Evolutionary conservation across 1,140 invertebrate genomes (phyloP).

Genomic region (Leptestheria dahalacensis): DNA sequence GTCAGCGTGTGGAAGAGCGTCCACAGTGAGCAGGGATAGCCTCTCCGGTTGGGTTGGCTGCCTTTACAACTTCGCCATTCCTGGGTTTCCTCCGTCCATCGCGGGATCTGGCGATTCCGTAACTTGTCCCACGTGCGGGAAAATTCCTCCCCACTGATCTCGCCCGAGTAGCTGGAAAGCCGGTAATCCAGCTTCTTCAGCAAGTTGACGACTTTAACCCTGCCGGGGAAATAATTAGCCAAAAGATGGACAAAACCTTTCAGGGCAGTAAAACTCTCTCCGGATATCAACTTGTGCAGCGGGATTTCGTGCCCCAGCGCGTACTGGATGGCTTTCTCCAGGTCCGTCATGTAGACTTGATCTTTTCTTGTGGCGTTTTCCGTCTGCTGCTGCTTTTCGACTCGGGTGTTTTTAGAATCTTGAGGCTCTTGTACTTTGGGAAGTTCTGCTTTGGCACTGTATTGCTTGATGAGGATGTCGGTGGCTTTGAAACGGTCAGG

Average conservation of each 20-base stretch:
- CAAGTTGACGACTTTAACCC: constrained; percentile 43
- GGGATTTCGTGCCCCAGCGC: constrained; percentile 66
- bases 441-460: background rate
- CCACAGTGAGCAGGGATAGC: constrained; percentile 95
- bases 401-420: background rate
- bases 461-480: background rate
- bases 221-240: constrained; percentile 53
- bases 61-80: constrained; percentile 72
- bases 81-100: constrained; percentile 32
- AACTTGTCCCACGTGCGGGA: constrained; percentile 34
- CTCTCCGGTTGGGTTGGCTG: constrained; percentile 49
- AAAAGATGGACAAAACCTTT: constrained; percentile 53
- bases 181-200: constrained; percentile 38
- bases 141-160: constrained; percentile 41
- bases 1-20: constrained; percentile 85
- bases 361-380: constrained; percentile 22
- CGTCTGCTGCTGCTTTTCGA: background rate
- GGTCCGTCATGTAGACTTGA: constrained; percentile 60
- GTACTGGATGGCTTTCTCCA: constrained; percentile 67
- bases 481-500: constrained; percentile 7
- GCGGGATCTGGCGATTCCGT: constrained; percentile 27
- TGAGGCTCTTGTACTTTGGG: background rate
- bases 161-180: constrained; percentile 27
- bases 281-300: constrained; percentile 45
- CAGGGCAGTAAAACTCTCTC: constrained; percentile 50